Conservation (phyloP, 1,140 invertebrate genomes). For the Scaptomyza pallida region DNA sequence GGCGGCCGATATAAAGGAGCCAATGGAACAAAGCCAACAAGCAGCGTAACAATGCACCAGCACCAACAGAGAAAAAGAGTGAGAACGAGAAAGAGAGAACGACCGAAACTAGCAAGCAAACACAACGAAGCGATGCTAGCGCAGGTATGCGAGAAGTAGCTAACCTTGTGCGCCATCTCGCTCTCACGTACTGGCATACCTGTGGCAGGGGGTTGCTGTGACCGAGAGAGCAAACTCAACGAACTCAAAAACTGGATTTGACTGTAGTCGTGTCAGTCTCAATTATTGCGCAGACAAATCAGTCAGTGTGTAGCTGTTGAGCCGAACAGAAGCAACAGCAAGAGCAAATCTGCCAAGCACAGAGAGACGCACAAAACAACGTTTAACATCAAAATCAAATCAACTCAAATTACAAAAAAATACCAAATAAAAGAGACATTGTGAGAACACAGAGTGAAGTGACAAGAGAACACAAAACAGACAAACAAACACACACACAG, state of each 20-base stretch:
- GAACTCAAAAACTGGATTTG: slow-evolving; percentile 68
- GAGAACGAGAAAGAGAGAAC: slow-evolving; percentile 26
- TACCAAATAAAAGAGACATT: slow-evolving; percentile 20
- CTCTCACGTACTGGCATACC: slow-evolving; percentile 31
- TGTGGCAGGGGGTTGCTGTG: slow-evolving; percentile 34
- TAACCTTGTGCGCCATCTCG: slow-evolving; percentile 42
- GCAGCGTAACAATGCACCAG: slow-evolving; percentile 60
- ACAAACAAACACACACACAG: slow-evolving; percentile 31
- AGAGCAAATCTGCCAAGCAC: slow-evolving; percentile 32
- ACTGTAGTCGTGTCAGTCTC: slow-evolving; percentile 72
- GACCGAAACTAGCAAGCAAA: slow-evolving; percentile 11
- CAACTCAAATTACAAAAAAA: slow-evolving; percentile 11
- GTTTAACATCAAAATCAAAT: slow-evolving; percentile 14
- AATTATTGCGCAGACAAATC: slow-evolving; percentile 70
- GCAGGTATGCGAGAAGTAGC: slow-evolving; percentile 32
- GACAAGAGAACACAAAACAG: slow-evolving; percentile 46
- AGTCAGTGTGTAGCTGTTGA: slow-evolving; percentile 78
- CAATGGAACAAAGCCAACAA: slow-evolving; percentile 80
- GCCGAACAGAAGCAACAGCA: slow-evolving; percentile 74
- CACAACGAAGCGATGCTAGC: slow-evolving; percentile 1
- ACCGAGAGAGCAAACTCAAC: slow-evolving; percentile 15
- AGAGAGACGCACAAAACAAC: slow-evolving; percentile 28
- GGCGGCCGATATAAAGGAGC: slow-evolving; percentile 72
- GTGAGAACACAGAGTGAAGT: slow-evolving; percentile 32
- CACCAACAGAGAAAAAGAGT: slow-evolving; percentile 39